Conservation (phyloP, 2,888 invertebrate species). For the Ecdyonurus torrentis region DNA sequence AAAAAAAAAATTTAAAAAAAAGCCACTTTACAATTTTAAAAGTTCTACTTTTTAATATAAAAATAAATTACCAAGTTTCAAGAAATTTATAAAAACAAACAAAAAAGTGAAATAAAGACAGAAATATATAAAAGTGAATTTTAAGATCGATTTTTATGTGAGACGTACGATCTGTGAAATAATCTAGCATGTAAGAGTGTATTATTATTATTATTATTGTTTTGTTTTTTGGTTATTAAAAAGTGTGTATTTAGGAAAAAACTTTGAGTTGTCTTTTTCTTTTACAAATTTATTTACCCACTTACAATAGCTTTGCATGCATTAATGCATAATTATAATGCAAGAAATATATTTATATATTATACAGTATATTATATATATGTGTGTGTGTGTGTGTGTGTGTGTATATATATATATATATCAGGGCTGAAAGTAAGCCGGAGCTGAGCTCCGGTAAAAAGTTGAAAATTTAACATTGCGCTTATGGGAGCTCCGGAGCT, state of each 20-base stretch:
- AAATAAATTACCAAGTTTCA: no score
- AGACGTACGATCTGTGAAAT: conserved; percentile 4
- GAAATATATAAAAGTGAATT: neutral
- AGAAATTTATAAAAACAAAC: no score
- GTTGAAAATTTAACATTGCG: no score
- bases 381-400: no score
- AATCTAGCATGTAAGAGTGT: conserved; percentile 15
- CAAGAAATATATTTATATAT: no score
- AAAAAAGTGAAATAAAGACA: neutral
- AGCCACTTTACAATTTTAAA: neutral
- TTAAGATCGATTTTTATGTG: neutral
- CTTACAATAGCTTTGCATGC: no score
- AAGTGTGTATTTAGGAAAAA: conserved; percentile 16
- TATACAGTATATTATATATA: no score
- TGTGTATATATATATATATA: no score
- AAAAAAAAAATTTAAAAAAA: neutral
- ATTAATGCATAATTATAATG: no score
- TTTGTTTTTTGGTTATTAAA: conserved; percentile 18
- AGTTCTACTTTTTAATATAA: neutral
- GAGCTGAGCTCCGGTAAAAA: no score
- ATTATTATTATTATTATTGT: conserved; percentile 10
- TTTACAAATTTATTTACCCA: conserved; percentile 3
- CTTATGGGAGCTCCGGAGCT: no score
- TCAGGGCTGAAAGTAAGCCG: no score
- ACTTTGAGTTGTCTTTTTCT: conserved; percentile 7